phyloP scores from a whole-genome alignment of 2,113 vertebrate species.

The Pholis gunnellus region DNA sequence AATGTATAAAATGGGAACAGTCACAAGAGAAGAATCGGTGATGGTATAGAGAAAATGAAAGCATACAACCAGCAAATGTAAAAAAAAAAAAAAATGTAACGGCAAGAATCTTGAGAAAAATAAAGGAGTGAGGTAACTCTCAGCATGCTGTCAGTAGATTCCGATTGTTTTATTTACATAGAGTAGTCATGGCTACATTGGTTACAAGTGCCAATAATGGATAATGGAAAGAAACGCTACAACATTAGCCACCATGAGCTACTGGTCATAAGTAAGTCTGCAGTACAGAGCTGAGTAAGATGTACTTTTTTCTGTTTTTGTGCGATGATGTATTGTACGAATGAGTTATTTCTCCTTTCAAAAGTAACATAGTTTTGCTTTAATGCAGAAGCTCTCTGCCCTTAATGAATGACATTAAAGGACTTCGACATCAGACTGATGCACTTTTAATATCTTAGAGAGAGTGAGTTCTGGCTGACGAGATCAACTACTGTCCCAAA shows the following conservation, averaged over 20 bases:
- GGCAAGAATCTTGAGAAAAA: neutral
- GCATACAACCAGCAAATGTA: neutral
- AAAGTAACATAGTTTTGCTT: neutral
- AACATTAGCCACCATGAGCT: neutral
- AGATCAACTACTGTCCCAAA: constrained; percentile 43
- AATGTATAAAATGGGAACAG: neutral
- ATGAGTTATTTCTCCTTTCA: neutral
- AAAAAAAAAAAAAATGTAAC: no score
- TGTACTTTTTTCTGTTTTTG: neutral
- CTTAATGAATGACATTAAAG: constrained; percentile 7
- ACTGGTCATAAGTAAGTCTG: neutral
- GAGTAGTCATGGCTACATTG: neutral
- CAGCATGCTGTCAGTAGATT: neutral
- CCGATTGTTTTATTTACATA: neutral
- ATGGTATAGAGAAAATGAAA: neutral
- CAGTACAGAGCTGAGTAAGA: neutral
- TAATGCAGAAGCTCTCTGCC: neutral
- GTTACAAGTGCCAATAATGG: neutral
- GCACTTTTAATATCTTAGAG: constrained; percentile 27
- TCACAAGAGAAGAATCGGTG: neutral
- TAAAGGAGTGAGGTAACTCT: neutral
- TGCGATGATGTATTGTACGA: neutral
- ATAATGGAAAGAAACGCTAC: neutral
- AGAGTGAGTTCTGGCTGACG: constrained; percentile 23
- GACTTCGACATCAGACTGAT: constrained; percentile 7